Conservation (phyloP, 2,113 vertebrate species). For the Columbina picui region DNA sequence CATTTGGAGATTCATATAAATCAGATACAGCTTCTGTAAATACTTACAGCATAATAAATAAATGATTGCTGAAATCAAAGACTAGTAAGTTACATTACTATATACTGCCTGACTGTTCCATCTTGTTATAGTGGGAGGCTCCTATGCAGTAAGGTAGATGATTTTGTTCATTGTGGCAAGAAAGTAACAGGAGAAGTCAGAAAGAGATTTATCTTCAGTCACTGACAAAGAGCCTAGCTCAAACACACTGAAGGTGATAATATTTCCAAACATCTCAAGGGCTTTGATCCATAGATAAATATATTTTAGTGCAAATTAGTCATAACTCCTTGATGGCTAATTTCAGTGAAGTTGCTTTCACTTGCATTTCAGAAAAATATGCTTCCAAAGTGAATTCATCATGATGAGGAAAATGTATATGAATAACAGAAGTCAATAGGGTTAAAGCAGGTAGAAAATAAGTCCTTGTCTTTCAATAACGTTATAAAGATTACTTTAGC, state of each 20-base stretch:
- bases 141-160: neutral
- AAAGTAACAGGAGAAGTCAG: neutral
- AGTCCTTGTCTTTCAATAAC: neutral
- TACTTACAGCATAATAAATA: conserved; percentile 38
- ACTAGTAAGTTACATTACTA: neutral
- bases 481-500: neutral
- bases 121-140: neutral
- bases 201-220: neutral
- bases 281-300: neutral
- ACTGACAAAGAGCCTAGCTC: neutral
- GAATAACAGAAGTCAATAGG: neutral
- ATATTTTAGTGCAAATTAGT: neutral
- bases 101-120: neutral
- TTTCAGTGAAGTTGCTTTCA: neutral
- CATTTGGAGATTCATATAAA: conserved; percentile 59
- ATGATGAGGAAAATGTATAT: neutral
- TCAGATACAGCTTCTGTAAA: conserved; percentile 45
- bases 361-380: neutral
- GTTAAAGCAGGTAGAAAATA: neutral
- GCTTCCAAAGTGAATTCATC: neutral
- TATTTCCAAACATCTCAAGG: neutral
- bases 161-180: neutral
- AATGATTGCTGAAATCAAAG: conserved; percentile 9
- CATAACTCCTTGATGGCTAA: neutral
- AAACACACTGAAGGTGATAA: neutral